Conservation (phyloP, 2,113 vertebrate species). For the Fregata magnificens region DNA sequence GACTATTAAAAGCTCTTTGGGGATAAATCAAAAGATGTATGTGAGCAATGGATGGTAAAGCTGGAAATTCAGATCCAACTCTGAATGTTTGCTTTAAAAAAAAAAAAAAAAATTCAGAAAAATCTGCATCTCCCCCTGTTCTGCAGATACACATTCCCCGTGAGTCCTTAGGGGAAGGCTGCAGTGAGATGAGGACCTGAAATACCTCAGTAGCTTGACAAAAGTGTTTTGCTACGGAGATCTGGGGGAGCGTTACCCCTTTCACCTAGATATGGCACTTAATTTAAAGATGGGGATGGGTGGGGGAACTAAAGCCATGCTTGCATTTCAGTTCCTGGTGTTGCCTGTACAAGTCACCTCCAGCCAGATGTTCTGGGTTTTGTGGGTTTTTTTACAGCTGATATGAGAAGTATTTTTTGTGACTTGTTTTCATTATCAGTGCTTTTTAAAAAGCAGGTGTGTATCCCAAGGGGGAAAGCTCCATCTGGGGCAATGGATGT, state of each 20-base stretch:
- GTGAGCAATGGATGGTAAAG: background rate
- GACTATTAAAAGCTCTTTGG: background rate
- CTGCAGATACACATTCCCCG: background rate
- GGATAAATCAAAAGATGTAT: background rate
- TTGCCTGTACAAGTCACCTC: slow-evolving; percentile 26
- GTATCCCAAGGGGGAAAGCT: slow-evolving; percentile 25
- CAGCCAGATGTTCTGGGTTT: slow-evolving; percentile 33
- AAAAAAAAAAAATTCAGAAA: background rate
- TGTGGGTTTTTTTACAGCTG: background rate
- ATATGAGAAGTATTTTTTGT: slow-evolving; percentile 60
- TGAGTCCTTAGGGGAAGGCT: background rate
- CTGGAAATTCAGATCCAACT: background rate
- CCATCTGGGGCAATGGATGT: background rate
- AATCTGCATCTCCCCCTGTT: background rate
- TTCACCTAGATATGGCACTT: background rate
- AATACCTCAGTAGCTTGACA: background rate
- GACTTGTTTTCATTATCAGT: slow-evolving; percentile 40
- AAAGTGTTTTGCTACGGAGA: background rate
- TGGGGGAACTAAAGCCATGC: slow-evolving; percentile 23
- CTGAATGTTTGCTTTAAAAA: background rate
- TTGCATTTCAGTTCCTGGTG: slow-evolving; percentile 21
- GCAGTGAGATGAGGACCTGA: background rate
- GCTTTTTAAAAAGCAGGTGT: slow-evolving; percentile 64
- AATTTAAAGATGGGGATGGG: background rate
- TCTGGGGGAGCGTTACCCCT: background rate